Conservation (phyloP, 2,888 invertebrate genomes). For the Dexiosoma caninum region DNA sequence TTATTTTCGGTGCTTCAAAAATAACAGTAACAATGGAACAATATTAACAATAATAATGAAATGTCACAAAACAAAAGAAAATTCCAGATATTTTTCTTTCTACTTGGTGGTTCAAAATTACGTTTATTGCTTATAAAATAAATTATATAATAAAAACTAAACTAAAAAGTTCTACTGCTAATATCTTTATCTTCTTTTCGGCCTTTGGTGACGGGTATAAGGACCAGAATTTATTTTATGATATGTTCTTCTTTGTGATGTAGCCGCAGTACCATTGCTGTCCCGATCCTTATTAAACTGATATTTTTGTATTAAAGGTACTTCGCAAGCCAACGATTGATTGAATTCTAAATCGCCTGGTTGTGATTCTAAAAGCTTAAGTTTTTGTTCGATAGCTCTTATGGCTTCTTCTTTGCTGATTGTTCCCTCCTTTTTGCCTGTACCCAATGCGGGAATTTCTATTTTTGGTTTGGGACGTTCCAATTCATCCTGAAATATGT, state of each 20-base stretch:
- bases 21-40: too few relatives aligned
- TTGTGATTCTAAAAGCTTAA: constrained; percentile 86
- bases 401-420: constrained; percentile 89
- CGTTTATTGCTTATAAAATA: too few relatives aligned
- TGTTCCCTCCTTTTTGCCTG: constrained; percentile 81
- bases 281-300: constrained; percentile 79
- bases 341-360: constrained; percentile 87
- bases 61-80: too few relatives aligned
- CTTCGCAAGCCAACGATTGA: constrained; percentile 81
- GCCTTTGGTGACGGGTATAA: constrained; percentile 72
- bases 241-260: constrained; percentile 67
- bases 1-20: too few relatives aligned
- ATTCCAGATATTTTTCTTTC: too few relatives aligned
- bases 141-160: too few relatives aligned
- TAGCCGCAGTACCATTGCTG: constrained; percentile 29
- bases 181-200: constrained; percentile 71
- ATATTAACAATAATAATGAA: too few relatives aligned
- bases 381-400: constrained; percentile 91
- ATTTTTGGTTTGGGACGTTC: constrained; percentile 87
- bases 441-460: constrained; percentile 87
- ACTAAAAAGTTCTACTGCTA: not conserved
- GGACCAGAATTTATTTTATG: constrained; percentile 69
- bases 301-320: constrained; percentile 85
- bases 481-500: constrained; percentile 82
- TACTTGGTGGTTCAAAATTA: too few relatives aligned